Conservation (phyloP, 53 echinoderm and acorn worm species). For the Echinometra lucunter region DNA sequence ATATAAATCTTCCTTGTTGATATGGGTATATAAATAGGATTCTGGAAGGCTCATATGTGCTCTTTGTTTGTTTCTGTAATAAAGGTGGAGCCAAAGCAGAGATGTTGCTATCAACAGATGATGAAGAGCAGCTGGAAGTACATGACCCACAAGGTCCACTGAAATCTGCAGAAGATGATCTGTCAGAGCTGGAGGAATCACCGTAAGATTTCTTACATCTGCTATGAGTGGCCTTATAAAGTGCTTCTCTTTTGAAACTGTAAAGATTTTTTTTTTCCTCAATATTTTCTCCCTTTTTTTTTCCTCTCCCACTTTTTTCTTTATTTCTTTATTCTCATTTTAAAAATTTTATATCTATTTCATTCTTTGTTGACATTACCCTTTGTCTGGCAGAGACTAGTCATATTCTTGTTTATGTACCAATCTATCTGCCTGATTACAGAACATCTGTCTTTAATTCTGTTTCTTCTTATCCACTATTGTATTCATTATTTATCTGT, state of each 20-base stretch:
- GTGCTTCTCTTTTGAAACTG: not conserved
- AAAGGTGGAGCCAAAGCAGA: slow-evolving; percentile 54
- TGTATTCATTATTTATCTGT: not conserved
- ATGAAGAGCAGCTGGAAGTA: slow-evolving; percentile 34
- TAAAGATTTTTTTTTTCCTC: not conserved
- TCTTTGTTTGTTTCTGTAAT: not conserved
- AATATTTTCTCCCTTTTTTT: not conserved
- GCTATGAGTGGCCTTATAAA: not conserved
- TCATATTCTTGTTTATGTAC: too few species aligned
- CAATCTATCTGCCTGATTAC: not conserved
- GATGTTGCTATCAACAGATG: slow-evolving; percentile 36
- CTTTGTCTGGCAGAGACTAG: too few species aligned
- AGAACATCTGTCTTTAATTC: not conserved
- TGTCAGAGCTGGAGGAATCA: slow-evolving; percentile 34
- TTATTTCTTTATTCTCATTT: not conserved
- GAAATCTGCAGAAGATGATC: slow-evolving; percentile 3
- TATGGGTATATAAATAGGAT: not conserved
- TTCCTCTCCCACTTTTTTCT: not conserved
- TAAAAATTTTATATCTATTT: too few species aligned
- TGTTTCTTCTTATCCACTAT: not conserved
- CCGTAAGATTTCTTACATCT: not conserved
- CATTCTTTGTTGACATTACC: too few species aligned
- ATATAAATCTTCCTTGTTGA: not conserved
- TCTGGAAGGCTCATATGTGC: not conserved
- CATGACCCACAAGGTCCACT: not conserved